Evolutionary conservation across 1,140 invertebrate species (phyloP), one percentile per base, ranked within the genome.

Genomic region (Ostrea denselamellosa): DNA sequence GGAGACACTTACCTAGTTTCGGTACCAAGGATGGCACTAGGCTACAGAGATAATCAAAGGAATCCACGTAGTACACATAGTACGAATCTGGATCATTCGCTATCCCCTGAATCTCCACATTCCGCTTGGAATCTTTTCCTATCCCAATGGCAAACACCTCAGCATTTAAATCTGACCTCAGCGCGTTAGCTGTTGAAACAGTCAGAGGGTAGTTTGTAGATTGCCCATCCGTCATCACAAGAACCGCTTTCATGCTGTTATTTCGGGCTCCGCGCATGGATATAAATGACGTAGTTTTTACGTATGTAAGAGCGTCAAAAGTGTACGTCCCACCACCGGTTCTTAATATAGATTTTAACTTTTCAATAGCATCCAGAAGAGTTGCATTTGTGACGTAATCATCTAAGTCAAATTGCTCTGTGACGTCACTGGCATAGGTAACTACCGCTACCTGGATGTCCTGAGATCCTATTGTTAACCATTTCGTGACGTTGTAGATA

Each of bases 401-500:
- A 85, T 81, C 81, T 7, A 89, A 44, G 22, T 87, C 83, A 71
- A 89, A 87, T 17, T 68, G 44, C 65, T 89, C 86, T 7, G 65
- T 86, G 53, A 85, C 34, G 51, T 87, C 83, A 51, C 65, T 87
- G 53, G 86, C 58, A 28, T 81, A 89, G 8, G 88, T 89, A 44
- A 89, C 86, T 9, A 89, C 86, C 10, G 88, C 86, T 10, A 89
- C 54, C 17, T 65, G 88, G 19, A 84, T 87, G 17, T 86, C 86
- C 8, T 77, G n/a, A 8, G 83, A 2, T 17, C 88, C 88, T 52
- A 89, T 84, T 19, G 25, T 53, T 53, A 89, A 52, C 68, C 56
- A 87, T 77, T 89, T 85, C 44, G 88, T 89, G 34, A 89, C 88
- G 83, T 89, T 89, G 25, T 82, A 87, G 4, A 89, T 83, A n/a